phyloP scores from a whole-genome alignment of 2,113 vertebrate genomes.

The Corydoras sp. region DNA sequence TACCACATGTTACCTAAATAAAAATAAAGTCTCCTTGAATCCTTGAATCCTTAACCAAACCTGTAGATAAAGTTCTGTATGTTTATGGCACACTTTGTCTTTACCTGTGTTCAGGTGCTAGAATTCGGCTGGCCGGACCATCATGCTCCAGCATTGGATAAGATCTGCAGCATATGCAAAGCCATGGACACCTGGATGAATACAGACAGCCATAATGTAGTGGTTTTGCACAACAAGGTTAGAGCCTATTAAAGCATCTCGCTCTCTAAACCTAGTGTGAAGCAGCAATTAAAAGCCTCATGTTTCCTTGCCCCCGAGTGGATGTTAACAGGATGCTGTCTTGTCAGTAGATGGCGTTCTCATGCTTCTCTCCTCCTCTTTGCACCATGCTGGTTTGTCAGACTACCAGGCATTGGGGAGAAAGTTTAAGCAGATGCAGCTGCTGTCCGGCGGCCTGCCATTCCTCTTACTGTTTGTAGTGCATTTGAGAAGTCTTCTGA shows the following conservation, averaged over 20 bases:
- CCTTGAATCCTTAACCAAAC: no score
- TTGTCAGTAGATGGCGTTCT: constrained; percentile 51
- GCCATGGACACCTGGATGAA: constrained; percentile 98
- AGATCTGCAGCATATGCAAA: constrained; percentile 97
- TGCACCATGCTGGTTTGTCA: not conserved
- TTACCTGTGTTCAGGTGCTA: constrained; percentile 70
- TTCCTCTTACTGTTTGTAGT: not conserved
- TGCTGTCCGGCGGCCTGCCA: not conserved
- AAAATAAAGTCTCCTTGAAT: no score
- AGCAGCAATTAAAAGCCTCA: no score
- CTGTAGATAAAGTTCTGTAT: no score
- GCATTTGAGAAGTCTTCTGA: constrained; percentile 25
- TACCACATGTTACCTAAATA: no score
- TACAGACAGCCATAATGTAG: constrained; percentile 78
- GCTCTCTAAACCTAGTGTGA: no score
- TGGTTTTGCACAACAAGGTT: constrained; percentile 96
- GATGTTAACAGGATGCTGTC: not conserved
- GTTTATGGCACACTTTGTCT: not conserved
- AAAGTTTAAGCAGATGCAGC: constrained; percentile 7
- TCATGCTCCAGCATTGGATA: constrained; percentile 92
- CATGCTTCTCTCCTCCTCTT: constrained; percentile 28
- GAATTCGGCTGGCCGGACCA: constrained; percentile 97
- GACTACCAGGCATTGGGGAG: not conserved
- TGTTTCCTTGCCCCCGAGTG: no score
- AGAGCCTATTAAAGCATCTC: no score